Conservation (phyloP, 2,888 invertebrate genomes). For the Dicroscelio sp. region DNA sequence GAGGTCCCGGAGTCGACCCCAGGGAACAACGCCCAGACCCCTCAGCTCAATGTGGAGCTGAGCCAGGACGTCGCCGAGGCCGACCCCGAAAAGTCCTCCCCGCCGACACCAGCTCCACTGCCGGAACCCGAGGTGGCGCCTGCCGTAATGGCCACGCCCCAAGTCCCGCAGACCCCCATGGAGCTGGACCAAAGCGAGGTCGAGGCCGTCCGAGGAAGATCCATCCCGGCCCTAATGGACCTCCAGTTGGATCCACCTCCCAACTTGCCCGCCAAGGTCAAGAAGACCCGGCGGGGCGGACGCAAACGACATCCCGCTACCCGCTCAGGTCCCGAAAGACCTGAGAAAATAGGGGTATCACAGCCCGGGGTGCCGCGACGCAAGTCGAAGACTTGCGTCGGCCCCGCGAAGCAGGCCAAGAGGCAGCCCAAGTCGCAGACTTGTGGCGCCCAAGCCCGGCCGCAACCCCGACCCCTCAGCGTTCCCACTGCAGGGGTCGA, state of each 20-base stretch:
- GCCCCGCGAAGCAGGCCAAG: neutral
- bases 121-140: no score
- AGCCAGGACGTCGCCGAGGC: neutral
- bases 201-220: neutral
- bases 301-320: neutral
- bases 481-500: neutral
- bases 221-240: slow-evolving; percentile 20
- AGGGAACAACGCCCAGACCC: no score
- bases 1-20: neutral
- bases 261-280: neutral
- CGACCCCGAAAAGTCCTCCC: no score
- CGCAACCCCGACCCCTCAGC: neutral
- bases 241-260: neutral
- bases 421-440: no score
- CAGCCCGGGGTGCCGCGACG: neutral
- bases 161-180: no score
- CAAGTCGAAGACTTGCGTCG: neutral
- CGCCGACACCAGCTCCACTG: no score
- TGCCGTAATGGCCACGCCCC: no score
- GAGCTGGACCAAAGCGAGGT: neutral
- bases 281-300: neutral
- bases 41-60: neutral
- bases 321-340: neutral
- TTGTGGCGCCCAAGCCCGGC: neutral
- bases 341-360: neutral